These are phyloP conservation scores for Brenthis ino DNA, from an alignment of 2,888 invertebrate genomes.

Conservation along the genomic window DNA sequence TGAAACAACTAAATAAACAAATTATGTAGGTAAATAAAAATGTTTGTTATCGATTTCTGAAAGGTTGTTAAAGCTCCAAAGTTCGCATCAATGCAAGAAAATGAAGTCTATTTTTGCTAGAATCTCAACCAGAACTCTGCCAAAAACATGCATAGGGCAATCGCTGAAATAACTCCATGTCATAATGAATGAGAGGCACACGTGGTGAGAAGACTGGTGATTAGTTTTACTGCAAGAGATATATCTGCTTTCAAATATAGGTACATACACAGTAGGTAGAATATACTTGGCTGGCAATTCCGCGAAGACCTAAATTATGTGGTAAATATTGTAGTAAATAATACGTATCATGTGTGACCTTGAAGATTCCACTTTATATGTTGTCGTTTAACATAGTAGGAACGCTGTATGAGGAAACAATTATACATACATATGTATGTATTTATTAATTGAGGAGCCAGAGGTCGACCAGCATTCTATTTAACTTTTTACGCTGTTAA, in stretches of 20 bases:
- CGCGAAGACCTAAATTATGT: background rate
- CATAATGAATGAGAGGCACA: slow-evolving; percentile 16
- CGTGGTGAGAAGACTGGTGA: slow-evolving; percentile 2
- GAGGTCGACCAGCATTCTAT: too few relatives aligned
- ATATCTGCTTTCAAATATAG: background rate
- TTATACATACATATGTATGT: too few relatives aligned
- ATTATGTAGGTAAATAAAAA: too few relatives aligned
- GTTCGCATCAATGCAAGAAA: slow-evolving; percentile 8
- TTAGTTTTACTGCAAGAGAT: slow-evolving; percentile 6
- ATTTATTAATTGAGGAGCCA: too few relatives aligned
- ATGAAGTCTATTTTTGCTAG: slow-evolving; percentile 38
- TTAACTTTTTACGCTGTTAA: too few relatives aligned
- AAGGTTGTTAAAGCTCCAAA: slow-evolving; percentile 2
- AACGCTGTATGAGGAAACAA: too few relatives aligned
- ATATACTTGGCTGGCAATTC: background rate
- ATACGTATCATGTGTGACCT: too few relatives aligned
- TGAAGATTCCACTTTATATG: too few relatives aligned
- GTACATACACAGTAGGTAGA: background rate
- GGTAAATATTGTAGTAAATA: too few relatives aligned
- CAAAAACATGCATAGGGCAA: slow-evolving; percentile 32
- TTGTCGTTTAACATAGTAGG: too few relatives aligned
- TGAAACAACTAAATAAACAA: too few relatives aligned
- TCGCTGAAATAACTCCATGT: slow-evolving; percentile 19
- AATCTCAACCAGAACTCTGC: slow-evolving; percentile 36
- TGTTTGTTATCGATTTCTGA: background rate